Evolutionary conservation across 2,113 vertebrate species (phyloP).

Genomic region (Takifugu flavidus): DNA sequence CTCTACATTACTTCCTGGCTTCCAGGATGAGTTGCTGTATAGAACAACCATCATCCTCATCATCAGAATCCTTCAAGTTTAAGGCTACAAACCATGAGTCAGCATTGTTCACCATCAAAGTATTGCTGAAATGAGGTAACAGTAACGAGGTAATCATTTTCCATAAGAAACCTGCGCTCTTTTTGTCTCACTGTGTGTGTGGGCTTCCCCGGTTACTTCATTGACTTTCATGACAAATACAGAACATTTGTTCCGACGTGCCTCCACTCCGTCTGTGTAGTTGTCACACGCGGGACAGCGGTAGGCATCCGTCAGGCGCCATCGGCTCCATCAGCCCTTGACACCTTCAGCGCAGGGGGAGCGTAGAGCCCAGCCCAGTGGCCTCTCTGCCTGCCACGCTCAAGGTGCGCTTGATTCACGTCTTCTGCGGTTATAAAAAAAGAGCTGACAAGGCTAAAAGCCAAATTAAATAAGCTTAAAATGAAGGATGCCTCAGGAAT

Average conservation of each 20-base stretch:
- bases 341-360: slow-evolving; percentile 33
- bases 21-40: too few species aligned
- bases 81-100: too few species aligned
- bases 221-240: slow-evolving; percentile 30
- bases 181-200: neutral
- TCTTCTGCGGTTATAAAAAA: neutral
- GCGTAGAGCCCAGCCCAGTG: neutral
- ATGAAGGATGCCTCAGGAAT: too few species aligned
- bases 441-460: neutral
- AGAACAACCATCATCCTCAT: too few species aligned
- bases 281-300: slow-evolving; percentile 27
- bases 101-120: too few species aligned
- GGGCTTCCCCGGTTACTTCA: slow-evolving; percentile 11
- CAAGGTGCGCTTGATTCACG: slow-evolving; percentile 30
- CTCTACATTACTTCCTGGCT: too few species aligned
- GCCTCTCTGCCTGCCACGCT: slow-evolving; percentile 9
- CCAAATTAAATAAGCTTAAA: too few species aligned
- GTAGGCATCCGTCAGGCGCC: slow-evolving; percentile 31
- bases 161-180: too few species aligned
- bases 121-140: too few species aligned
- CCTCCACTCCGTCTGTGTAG: slow-evolving; percentile 38
- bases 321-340: slow-evolving; percentile 27
- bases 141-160: too few species aligned
- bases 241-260: slow-evolving; percentile 16
- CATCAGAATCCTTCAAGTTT: too few species aligned